Conservation (phyloP, 2,113 vertebrate species). For the Cettia cetti region DNA sequence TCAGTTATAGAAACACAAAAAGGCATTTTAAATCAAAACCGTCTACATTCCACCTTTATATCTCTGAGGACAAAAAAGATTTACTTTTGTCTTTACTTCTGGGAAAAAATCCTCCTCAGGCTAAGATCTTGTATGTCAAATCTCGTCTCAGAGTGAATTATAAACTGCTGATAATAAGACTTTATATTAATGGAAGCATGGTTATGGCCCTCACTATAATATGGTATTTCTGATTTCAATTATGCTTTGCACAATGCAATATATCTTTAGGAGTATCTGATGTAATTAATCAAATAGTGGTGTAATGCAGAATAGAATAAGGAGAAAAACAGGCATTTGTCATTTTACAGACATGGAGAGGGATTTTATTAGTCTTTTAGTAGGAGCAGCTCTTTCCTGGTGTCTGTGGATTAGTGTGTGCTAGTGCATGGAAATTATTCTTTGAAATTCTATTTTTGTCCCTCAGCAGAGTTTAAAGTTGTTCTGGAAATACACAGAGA, state of each 20-base stretch:
- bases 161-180: constrained; percentile 26
- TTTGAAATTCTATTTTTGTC: constrained; percentile 38
- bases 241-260: constrained; percentile 8
- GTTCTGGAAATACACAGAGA: constrained; percentile 29
- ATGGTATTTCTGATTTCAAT: constrained; percentile 47
- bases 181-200: constrained; percentile 40
- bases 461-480: constrained; percentile 26
- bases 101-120: not conserved
- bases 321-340: constrained; percentile 25
- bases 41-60: not conserved
- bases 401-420: not conserved
- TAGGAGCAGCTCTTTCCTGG: not conserved
- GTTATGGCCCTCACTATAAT: constrained; percentile 5
- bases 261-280: constrained; percentile 29
- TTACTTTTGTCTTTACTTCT: not conserved
- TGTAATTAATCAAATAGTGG: constrained; percentile 45
- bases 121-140: constrained; percentile 14
- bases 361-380: constrained; percentile 36
- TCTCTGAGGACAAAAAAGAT: not conserved
- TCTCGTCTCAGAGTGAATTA: constrained; percentile 25
- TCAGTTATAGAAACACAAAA: not conserved
- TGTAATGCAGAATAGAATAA: constrained; percentile 7
- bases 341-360: not conserved
- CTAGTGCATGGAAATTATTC: constrained; percentile 33
- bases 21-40: constrained; percentile 6